Percentiles rank a stretch among this genome's conserved stretches.
Evolutionary conservation across 2,113 vertebrate genomes (phyloP).

Genomic region (Centrocercus urophasianus): DNA sequence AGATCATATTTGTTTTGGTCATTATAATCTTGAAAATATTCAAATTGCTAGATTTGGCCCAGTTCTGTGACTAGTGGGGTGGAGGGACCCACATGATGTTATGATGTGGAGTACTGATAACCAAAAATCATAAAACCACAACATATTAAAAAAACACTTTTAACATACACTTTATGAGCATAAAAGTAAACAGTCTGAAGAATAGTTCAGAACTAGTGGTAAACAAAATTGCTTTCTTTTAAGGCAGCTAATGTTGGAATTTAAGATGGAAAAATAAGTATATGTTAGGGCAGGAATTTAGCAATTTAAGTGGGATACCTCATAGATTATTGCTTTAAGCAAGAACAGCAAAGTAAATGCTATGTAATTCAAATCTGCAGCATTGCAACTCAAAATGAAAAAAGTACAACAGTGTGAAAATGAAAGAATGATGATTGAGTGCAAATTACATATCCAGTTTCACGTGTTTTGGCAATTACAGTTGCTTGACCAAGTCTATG

Average conservation of each 20-base stretch:
- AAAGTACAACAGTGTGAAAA: background rate
- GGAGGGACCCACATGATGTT: too few species aligned
- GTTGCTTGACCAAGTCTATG: slow-evolving; percentile 4
- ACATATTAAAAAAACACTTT: background rate
- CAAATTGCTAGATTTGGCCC: background rate
- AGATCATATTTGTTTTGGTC: slow-evolving; percentile 30
- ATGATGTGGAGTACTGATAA: too few species aligned
- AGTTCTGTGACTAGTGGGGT: too few species aligned
- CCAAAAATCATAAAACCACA: too few species aligned
- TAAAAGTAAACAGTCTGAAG: background rate
- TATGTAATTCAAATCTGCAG: slow-evolving; percentile 17
- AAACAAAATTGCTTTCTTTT: background rate
- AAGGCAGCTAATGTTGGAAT: background rate
- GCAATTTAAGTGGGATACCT: background rate
- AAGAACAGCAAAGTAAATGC: background rate
- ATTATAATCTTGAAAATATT: slow-evolving; percentile 61
- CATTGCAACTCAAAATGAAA: slow-evolving; percentile 16
- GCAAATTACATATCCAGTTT: slow-evolving; percentile 37
- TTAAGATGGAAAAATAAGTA: background rate
- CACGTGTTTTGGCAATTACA: slow-evolving; percentile 19
- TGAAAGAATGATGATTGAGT: slow-evolving; percentile 22
- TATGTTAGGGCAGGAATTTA: background rate
- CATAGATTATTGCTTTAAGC: background rate
- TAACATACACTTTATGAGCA: background rate
- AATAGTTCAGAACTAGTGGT: background rate